These are phyloP conservation scores for Xanthostigma xanthostigma DNA, from an alignment of 2,888 invertebrate genomes.

Conservation along the genomic window DNA sequence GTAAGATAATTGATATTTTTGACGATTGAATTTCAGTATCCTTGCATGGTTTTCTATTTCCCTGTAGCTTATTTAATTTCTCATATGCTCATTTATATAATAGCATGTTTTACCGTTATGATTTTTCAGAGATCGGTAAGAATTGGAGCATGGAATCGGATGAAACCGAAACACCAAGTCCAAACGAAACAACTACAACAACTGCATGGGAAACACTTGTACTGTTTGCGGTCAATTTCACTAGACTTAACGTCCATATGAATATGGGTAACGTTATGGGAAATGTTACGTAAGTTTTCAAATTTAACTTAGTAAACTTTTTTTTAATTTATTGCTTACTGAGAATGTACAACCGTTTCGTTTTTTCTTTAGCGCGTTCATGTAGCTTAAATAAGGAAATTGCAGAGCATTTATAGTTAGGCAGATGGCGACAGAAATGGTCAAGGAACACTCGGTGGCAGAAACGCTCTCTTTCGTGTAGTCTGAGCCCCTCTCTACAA, in stretches of 20 bases:
- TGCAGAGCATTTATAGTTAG: too few species aligned
- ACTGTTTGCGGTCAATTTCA: constrained; percentile 90
- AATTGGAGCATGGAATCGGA: constrained; percentile 39
- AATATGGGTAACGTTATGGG: constrained; percentile 99
- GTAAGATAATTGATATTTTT: too few species aligned
- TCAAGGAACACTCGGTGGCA: too few species aligned
- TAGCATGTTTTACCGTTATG: background rate
- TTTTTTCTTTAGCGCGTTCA: too few species aligned
- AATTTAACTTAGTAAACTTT: constrained; percentile 5
- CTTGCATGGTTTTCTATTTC: too few species aligned
- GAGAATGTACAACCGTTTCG: background rate
- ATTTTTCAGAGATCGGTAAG: constrained; percentile 31
- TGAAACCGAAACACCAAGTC: constrained; percentile 33
- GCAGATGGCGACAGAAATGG: too few species aligned
- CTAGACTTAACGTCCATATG: constrained; percentile 91
- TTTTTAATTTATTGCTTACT: too few species aligned
- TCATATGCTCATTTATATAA: background rate
- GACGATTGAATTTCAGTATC: too few species aligned
- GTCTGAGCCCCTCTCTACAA: too few species aligned
- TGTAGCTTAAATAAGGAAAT: too few species aligned
- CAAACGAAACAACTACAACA: constrained; percentile 45
- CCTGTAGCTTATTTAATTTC: too few species aligned
- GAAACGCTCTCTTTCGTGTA: too few species aligned
- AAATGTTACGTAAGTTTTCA: constrained; percentile 60
- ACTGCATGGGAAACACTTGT: constrained; percentile 94